These are phyloP conservation scores for Chaenocephalus aceratus DNA, from an alignment of 2,113 vertebrate species.

Conservation along the genomic window DNA sequence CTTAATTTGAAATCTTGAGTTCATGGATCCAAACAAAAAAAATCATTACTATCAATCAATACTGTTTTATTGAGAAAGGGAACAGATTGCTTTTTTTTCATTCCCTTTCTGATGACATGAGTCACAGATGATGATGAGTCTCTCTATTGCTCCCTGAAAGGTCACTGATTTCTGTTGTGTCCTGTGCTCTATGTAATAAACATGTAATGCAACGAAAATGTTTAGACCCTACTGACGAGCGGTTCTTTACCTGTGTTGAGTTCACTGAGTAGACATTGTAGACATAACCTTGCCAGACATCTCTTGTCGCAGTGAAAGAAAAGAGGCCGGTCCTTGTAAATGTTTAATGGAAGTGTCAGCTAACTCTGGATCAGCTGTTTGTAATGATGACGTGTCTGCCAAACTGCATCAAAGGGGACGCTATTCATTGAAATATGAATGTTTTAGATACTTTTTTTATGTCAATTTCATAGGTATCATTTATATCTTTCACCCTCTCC, in stretches of 20 bases:
- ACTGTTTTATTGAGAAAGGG: background rate
- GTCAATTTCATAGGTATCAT: background rate
- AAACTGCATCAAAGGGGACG: slow-evolving; percentile 34
- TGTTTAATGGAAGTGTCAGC: slow-evolving; percentile 32
- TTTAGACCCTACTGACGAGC: no score
- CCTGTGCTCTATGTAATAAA: background rate
- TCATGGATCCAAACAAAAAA: background rate
- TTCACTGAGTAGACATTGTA: background rate
- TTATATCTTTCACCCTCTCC: background rate
- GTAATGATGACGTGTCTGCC: slow-evolving; percentile 17
- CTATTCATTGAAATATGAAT: background rate
- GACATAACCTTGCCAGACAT: background rate
- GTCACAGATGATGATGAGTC: background rate
- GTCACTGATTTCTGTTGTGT: background rate
- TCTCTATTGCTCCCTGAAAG: background rate
- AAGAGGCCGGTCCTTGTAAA: slow-evolving; percentile 25
- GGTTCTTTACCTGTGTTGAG: background rate
- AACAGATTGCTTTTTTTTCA: background rate
- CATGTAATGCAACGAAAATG: background rate
- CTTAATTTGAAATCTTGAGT: background rate
- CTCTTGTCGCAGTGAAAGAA: background rate
- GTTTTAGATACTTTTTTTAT: background rate
- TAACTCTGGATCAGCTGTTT: slow-evolving; percentile 31
- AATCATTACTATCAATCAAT: background rate
- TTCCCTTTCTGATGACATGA: background rate